Percentiles rank a stretch among this genome's conserved stretches.
These are phyloP conservation scores for Phengaris alcon DNA, from an alignment of 2,888 invertebrate species.

Conservation along the genomic window DNA sequence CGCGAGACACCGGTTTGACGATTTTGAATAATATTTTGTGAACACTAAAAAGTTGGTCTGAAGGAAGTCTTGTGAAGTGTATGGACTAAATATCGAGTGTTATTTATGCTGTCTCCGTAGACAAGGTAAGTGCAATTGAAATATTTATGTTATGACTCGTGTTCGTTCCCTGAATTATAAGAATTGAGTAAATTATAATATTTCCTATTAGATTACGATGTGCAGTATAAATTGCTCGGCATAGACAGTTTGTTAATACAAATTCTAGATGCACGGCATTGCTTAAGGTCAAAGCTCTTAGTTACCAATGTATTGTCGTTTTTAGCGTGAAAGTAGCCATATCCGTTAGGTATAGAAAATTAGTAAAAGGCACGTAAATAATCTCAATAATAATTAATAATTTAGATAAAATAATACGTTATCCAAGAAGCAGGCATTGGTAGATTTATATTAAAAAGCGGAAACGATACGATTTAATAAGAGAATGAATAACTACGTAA, in stretches of 20 bases:
- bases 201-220: conserved; percentile 2
- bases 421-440: background rate
- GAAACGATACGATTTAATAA: too few species aligned
- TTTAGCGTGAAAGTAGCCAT: conserved; percentile 35
- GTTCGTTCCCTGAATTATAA: background rate
- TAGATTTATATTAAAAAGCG: too few species aligned
- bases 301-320: conserved; percentile 31
- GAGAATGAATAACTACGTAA: too few species aligned
- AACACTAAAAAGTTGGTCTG: conserved; percentile 5
- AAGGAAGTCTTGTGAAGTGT: conserved; percentile 24
- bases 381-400: background rate
- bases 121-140: conserved; percentile 30
- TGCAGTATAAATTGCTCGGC: conserved; percentile 31
- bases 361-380: conserved; percentile 1
- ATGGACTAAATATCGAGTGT: background rate
- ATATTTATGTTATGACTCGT: conserved; percentile 31
- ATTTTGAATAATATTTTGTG: conserved; percentile 25
- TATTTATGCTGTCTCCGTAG: background rate
- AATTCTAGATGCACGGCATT: conserved; percentile 40
- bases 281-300: conserved; percentile 41
- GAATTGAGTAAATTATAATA: background rate
- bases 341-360: conserved; percentile 30
- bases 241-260: conserved; percentile 37
- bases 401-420: background rate
- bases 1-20: conserved; percentile 56